phyloP scores from a whole-genome alignment of 2,113 vertebrate genomes.

The Phalacrocorax brasilianus region DNA sequence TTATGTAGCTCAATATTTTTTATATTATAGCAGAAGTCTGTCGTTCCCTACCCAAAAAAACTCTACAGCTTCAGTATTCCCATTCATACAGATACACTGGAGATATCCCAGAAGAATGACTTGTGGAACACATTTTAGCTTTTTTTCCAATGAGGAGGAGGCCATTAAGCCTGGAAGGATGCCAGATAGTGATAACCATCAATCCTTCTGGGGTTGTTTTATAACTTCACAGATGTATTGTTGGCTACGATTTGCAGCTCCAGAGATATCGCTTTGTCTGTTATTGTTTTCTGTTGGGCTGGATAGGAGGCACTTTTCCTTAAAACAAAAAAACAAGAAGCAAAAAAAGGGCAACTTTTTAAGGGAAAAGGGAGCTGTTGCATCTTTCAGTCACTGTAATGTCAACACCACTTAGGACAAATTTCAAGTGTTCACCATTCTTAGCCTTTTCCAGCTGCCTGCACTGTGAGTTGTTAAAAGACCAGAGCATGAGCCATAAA shows the following conservation, averaged over 20 bases:
- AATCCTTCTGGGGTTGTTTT: slow-evolving; percentile 44
- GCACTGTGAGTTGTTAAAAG: slow-evolving; percentile 45
- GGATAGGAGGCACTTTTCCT: neutral
- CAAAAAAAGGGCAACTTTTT: neutral
- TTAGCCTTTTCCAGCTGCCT: slow-evolving; percentile 66
- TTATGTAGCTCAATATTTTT: neutral
- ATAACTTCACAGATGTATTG: slow-evolving; percentile 57
- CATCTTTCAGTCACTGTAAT: slow-evolving; percentile 54
- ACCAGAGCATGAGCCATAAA: slow-evolving; percentile 57
- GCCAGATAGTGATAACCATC: slow-evolving; percentile 54
- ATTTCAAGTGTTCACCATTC: slow-evolving; percentile 65
- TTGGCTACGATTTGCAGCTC: neutral
- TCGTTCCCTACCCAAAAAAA: neutral
- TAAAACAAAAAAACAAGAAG: neutral
- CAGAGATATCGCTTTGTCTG: slow-evolving; percentile 43
- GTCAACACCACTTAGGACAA: slow-evolving; percentile 69
- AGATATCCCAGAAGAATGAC: neutral
- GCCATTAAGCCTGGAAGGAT: neutral
- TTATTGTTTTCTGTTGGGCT: slow-evolving; percentile 57
- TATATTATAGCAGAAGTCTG: neutral
- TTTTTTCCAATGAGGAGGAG: neutral
- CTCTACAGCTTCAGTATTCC: neutral
- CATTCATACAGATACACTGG: neutral
- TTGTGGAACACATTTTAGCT: neutral
- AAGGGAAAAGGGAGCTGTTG: neutral